A percentile compares a stretch with the other conserved stretches of the same genome.
These are phyloP conservation scores for Nephrotoma guestfalica DNA, from an alignment of 2,888 invertebrate species.

Conservation along the genomic window DNA sequence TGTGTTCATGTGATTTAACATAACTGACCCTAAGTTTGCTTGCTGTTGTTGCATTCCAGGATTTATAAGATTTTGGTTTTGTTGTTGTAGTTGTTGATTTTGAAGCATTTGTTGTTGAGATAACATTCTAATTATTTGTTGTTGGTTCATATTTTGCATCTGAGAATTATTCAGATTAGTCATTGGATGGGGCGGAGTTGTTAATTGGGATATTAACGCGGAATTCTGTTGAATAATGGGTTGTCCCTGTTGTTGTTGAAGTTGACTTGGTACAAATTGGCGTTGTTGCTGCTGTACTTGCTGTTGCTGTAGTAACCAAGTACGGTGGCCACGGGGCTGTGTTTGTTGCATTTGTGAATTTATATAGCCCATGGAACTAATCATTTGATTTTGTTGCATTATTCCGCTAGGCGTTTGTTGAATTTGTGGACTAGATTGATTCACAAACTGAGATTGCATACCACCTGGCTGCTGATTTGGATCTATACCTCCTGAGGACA, in stretches of 20 bases:
- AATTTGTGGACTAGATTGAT: background rate
- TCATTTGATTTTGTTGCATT: background rate
- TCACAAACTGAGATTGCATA: too few species aligned
- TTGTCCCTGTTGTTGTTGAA: slow-evolving; percentile 12
- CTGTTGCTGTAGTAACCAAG: background rate
- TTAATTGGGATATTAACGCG: slow-evolving; percentile 46
- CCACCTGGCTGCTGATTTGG: background rate
- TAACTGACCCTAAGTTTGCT: slow-evolving; percentile 12
- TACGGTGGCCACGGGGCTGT: too few species aligned
- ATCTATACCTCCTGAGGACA: background rate
- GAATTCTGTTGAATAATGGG: slow-evolving; percentile 23
- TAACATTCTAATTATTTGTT: slow-evolving; percentile 8
- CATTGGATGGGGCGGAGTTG: slow-evolving; percentile 35
- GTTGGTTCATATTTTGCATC: slow-evolving; percentile 13
- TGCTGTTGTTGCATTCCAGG: slow-evolving; percentile 14
- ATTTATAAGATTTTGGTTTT: slow-evolving; percentile 12
- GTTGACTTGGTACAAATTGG: slow-evolving; percentile 11
- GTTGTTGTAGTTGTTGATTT: slow-evolving; percentile 22
- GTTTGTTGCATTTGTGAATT: background rate
- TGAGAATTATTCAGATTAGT: slow-evolving; percentile 18
- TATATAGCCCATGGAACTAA: background rate
- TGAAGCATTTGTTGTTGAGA: slow-evolving; percentile 20
- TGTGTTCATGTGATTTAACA: slow-evolving; percentile 17
- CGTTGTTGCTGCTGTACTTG: slow-evolving; percentile 11
- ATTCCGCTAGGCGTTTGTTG: background rate